A percentile compares a stretch with the other conserved stretches of the same genome.
Evolutionary conservation across 2,797 vertebrate species (phyloP).

Genomic region (Silurus aristotelis): DNA sequence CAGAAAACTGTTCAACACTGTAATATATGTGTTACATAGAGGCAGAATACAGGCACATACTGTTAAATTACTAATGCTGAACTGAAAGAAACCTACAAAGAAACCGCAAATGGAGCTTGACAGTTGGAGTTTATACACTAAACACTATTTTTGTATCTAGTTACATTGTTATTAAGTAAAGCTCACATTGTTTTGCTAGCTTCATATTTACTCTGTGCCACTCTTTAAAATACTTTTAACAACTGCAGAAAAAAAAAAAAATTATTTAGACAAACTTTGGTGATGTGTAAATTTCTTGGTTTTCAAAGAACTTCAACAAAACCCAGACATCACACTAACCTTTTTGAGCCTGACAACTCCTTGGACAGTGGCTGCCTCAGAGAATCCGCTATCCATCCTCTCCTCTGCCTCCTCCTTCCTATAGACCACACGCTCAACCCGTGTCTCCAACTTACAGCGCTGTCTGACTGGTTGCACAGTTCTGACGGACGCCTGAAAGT

Average conservation of each 20-base stretch:
- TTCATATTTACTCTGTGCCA: neutral
- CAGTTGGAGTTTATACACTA: neutral
- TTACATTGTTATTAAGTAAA: neutral
- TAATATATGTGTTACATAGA: neutral
- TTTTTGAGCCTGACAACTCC: slow-evolving; percentile 62
- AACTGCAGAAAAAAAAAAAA: neutral
- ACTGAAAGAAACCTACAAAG: neutral
- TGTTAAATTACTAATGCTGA: neutral
- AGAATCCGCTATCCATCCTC: slow-evolving; percentile 74
- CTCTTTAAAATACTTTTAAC: neutral
- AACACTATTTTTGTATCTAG: neutral
- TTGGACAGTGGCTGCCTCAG: slow-evolving; percentile 51
- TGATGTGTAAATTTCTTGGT: neutral
- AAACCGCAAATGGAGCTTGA: neutral
- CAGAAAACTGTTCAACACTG: neutral
- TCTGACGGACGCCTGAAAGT: slow-evolving; percentile 82
- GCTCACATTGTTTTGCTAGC: neutral
- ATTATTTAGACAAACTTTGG: neutral
- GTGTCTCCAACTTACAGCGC: slow-evolving; percentile 15
- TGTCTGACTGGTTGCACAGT: slow-evolving; percentile 38
- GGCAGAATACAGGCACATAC: neutral
- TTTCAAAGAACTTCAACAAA: neutral
- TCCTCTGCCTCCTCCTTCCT: slow-evolving; percentile 67
- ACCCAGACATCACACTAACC: slow-evolving; percentile 60
- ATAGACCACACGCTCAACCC: slow-evolving; percentile 51